Conservation (phyloP, 2,888 invertebrate genomes). For the Athalia cordata region DNA sequence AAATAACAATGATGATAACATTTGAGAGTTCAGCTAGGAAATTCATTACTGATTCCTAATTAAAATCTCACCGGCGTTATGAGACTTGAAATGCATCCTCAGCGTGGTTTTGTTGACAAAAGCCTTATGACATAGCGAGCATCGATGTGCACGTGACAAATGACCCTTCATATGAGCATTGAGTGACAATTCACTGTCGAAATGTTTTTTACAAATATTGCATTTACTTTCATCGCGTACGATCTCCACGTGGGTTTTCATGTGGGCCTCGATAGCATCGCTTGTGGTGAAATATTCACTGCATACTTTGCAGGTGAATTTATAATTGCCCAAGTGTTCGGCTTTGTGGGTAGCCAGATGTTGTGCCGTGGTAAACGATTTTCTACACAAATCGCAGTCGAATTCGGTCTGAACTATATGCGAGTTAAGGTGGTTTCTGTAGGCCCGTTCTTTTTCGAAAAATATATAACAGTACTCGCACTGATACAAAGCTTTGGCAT, state of each 20-base stretch:
- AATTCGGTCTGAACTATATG: slow-evolving; percentile 56
- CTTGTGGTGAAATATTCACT: slow-evolving; percentile 62
- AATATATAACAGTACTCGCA: slow-evolving; percentile 60
- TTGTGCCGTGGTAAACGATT: slow-evolving; percentile 47
- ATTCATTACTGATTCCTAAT: not conserved
- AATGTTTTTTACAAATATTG: slow-evolving; percentile 61
- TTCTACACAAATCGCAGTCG: slow-evolving; percentile 33
- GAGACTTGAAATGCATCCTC: slow-evolving; percentile 62
- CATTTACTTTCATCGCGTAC: slow-evolving; percentile 57
- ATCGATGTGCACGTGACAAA: slow-evolving; percentile 59
- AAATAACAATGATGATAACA: not conserved
- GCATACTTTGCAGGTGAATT: slow-evolving; percentile 65
- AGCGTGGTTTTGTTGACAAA: slow-evolving; percentile 64
- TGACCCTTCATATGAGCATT: slow-evolving; percentile 62
- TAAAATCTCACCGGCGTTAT: slow-evolving; percentile 46
- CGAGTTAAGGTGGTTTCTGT: slow-evolving; percentile 56
- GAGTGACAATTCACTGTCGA: slow-evolving; percentile 53
- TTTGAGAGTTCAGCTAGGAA: not conserved
- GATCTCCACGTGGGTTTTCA: slow-evolving; percentile 61
- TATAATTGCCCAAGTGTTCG: slow-evolving; percentile 58
- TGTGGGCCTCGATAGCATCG: slow-evolving; percentile 64
- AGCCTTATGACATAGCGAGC: slow-evolving; percentile 62
- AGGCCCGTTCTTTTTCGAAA: slow-evolving; percentile 60
- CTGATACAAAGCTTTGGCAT: slow-evolving; percentile 18
- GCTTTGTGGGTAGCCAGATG: slow-evolving; percentile 56